phyloP scores from a whole-genome alignment of 2,888 invertebrate species.

The Eupithecia dodoneata region DNA sequence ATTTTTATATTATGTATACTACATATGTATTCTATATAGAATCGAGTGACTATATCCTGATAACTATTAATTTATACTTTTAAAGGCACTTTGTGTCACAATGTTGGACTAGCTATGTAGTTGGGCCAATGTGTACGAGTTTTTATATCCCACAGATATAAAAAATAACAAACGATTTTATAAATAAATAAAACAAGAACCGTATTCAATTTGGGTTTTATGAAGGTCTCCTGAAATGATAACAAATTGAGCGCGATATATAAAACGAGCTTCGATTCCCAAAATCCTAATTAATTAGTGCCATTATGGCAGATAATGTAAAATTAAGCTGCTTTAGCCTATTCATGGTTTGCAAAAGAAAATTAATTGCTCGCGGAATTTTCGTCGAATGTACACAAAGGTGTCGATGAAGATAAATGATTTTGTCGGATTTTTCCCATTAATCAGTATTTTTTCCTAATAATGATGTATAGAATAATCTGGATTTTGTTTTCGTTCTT shows the following conservation, averaged over 20 bases:
- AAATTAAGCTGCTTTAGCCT: slow-evolving; percentile 27
- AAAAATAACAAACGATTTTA: no score
- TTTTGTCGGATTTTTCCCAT: slow-evolving; percentile 22
- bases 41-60: background rate
- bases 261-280: slow-evolving; percentile 2
- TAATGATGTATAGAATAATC: slow-evolving; percentile 9
- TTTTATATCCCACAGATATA: no score
- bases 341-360: slow-evolving; percentile 33
- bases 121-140: no score
- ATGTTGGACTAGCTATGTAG: no score
- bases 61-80: no score
- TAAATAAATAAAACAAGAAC: no score
- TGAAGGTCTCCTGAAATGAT: background rate
- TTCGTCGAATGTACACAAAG: slow-evolving; percentile 18
- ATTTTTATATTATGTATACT: no score
- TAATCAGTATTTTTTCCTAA: slow-evolving; percentile 27
- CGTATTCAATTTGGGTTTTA: background rate
- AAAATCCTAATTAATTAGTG: slow-evolving; percentile 28
- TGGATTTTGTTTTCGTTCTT: background rate
- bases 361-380: slow-evolving; percentile 26
- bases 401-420: slow-evolving; percentile 29
- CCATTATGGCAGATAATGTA: slow-evolving; percentile 23
- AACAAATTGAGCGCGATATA: background rate
- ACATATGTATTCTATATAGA: background rate
- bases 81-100: no score